Evolutionary conservation across 2,113 vertebrate genomes (phyloP).

Genomic region (Cebidichthys violaceus): DNA sequence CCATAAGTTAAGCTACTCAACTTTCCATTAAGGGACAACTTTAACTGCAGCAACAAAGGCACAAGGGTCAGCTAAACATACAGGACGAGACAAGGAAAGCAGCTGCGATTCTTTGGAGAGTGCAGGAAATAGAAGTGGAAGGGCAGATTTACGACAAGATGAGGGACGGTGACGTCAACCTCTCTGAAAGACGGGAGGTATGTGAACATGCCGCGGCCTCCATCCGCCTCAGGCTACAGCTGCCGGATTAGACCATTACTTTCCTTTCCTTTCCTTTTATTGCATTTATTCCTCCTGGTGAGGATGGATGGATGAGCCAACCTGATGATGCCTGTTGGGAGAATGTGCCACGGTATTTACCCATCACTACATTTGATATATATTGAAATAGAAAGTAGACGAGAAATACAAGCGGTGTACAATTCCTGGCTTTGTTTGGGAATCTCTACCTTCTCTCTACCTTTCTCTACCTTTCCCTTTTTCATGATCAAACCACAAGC

Average conservation of each 20-base stretch:
- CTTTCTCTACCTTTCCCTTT: too few relatives aligned
- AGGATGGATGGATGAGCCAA: conserved; percentile 29
- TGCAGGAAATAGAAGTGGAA: conserved; percentile 17
- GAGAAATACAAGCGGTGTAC: not conserved
- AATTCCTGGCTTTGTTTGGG: not conserved
- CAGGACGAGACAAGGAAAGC: conserved; percentile 1
- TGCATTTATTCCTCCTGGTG: conserved; percentile 12
- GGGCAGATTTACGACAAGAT: conserved; percentile 61
- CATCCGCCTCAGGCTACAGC: conserved; percentile 41
- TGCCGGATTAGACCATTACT: conserved; percentile 46
- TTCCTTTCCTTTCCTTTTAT: conserved; percentile 21
- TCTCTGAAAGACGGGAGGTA: conserved; percentile 56
- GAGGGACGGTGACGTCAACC: conserved; percentile 56
- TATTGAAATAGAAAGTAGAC: conserved; percentile 21
- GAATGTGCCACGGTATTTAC: not conserved
- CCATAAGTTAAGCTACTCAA: conserved; percentile 32
- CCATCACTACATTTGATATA: not conserved
- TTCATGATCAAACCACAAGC: not conserved
- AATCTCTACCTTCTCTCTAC: too few relatives aligned
- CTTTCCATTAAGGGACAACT: conserved; percentile 32
- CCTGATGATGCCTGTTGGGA: not conserved
- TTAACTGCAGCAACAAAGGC: conserved; percentile 26
- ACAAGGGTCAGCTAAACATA: not conserved
- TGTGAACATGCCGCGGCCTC: conserved; percentile 43
- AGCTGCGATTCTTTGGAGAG: conserved; percentile 44